phyloP scores from a whole-genome alignment of 2,113 vertebrate species.

The Pimephales promelas region DNA sequence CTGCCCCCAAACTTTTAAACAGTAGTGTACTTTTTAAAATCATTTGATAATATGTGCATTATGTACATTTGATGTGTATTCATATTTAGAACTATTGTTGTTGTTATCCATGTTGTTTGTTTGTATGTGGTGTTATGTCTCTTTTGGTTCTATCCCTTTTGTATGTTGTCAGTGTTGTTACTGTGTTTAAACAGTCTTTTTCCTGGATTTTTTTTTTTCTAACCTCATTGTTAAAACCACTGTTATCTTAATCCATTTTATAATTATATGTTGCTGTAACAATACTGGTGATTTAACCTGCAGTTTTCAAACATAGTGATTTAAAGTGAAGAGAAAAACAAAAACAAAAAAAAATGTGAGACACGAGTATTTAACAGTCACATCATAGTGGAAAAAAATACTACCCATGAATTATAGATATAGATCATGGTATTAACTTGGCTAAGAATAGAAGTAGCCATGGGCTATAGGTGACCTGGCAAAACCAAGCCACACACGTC shows the following conservation, averaged over 20 bases:
- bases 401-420: constrained; percentile 7
- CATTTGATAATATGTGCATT: too few species aligned
- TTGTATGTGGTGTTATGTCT: not conserved
- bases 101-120: not conserved
- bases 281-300: not conserved
- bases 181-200: not conserved
- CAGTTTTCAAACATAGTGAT: not conserved
- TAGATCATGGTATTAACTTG: constrained; percentile 20
- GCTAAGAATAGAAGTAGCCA: constrained; percentile 40
- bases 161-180: not conserved
- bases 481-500: not conserved
- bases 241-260: not conserved
- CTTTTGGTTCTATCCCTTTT: too few species aligned
- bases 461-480: constrained; percentile 50
- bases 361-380: not conserved
- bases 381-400: constrained; percentile 7
- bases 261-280: not conserved
- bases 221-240: not conserved
- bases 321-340: not conserved
- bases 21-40: too few species aligned
- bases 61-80: too few species aligned
- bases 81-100: not conserved
- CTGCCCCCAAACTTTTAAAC: too few species aligned
- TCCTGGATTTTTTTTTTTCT: not conserved
- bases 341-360: constrained; percentile 1